phyloP scores from a whole-genome alignment of 2,888 invertebrate species.

The Pemphredon lugubris region DNA sequence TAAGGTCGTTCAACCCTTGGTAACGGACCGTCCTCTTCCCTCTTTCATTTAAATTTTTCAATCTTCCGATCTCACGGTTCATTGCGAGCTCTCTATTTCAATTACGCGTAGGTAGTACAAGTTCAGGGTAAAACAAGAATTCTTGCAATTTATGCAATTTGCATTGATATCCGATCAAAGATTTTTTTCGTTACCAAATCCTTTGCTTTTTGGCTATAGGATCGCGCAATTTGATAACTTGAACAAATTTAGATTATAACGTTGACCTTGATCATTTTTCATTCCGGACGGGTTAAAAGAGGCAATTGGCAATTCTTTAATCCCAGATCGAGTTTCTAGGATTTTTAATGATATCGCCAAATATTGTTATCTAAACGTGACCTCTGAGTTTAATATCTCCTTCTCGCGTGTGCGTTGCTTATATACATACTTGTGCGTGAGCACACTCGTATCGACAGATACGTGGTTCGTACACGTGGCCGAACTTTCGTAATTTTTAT shows the following conservation, averaged over 20 bases:
- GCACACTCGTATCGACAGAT: neutral
- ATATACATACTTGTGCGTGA: neutral
- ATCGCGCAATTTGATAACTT: no score
- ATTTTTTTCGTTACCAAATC: no score
- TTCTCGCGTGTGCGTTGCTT: no score
- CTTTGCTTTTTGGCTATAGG: no score
- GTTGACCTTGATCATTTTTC: no score
- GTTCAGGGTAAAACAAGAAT: no score
- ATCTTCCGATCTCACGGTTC: neutral
- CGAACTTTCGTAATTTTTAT: neutral
- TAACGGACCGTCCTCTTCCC: neutral
- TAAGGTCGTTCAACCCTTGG: conserved; percentile 60
- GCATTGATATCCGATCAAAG: no score
- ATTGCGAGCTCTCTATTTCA: neutral
- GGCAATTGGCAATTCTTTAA: neutral
- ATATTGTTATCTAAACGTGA: neutral
- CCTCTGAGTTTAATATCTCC: neutral
- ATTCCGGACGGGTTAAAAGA: neutral
- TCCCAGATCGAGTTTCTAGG: neutral
- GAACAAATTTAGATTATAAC: no score
- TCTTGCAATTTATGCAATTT: no score
- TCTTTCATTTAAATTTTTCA: conserved; percentile 42
- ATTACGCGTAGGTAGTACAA: no score
- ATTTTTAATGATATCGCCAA: neutral
- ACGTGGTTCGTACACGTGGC: neutral